A percentile compares a stretch with the other conserved stretches of the same genome.
phyloP scores from a whole-genome alignment of 2,888 invertebrate species.

The Melinaea menophilus region DNA sequence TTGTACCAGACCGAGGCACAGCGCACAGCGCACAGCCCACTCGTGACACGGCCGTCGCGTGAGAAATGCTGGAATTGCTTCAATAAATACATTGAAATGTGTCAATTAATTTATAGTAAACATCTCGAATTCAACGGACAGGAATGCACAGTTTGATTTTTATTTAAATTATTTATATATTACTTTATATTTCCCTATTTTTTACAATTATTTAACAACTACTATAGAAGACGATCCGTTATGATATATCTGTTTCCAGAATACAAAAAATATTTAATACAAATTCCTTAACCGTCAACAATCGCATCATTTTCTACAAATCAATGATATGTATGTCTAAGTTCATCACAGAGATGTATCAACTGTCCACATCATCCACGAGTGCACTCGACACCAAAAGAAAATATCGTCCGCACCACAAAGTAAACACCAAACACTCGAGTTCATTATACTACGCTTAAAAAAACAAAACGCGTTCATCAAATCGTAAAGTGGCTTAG shows the following conservation, averaged over 20 bases:
- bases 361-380: slow-evolving; percentile 10
- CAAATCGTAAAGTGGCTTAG: slow-evolving; percentile 65
- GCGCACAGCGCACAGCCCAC: slow-evolving; percentile 30
- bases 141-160: too few relatives aligned
- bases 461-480: slow-evolving; percentile 54
- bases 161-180: too few relatives aligned
- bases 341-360: slow-evolving; percentile 19
- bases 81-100: slow-evolving; percentile 13
- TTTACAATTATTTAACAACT: too few relatives aligned
- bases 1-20: slow-evolving; percentile 29
- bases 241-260: too few relatives aligned
- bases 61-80: slow-evolving; percentile 23
- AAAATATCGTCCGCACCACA: slow-evolving; percentile 39
- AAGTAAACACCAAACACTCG: slow-evolving; percentile 55
- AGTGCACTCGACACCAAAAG: slow-evolving; percentile 17
- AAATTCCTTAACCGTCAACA: neutral
- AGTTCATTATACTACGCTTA: slow-evolving; percentile 54
- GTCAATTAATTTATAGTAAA: slow-evolving; percentile 16
- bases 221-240: too few relatives aligned
- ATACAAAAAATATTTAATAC: neutral
- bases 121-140: neutral
- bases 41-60: slow-evolving; percentile 25
- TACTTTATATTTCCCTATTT: too few relatives aligned
- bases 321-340: slow-evolving; percentile 3
- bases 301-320: neutral